Evolutionary conservation across 1,140 invertebrate genomes (phyloP).

Genomic region (Tigriopus japonicus): DNA sequence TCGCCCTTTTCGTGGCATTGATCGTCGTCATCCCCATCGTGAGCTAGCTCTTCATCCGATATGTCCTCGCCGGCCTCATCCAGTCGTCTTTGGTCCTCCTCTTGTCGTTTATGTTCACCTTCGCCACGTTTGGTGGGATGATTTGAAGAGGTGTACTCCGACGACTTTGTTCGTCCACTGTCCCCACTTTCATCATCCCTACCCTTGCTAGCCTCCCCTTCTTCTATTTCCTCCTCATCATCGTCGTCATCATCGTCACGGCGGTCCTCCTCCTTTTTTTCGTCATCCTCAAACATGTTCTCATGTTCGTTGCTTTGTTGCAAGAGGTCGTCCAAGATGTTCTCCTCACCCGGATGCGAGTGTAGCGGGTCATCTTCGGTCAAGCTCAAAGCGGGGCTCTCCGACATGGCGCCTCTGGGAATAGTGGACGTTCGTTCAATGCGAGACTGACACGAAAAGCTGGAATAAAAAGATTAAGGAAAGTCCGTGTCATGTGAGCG

Average conservation of each 20-base stretch:
- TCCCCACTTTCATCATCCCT: neutral
- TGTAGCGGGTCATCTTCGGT: too few relatives aligned
- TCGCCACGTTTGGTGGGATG: neutral
- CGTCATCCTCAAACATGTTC: conserved; percentile 9
- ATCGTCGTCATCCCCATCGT: neutral
- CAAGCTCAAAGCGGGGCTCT: too few relatives aligned
- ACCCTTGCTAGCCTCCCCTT: neutral
- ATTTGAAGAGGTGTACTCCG: too few relatives aligned
- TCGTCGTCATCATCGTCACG: neutral
- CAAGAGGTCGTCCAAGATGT: conserved; percentile 8
- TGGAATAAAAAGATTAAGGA: too few relatives aligned
- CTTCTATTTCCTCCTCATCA: neutral
- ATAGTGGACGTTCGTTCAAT: too few relatives aligned
- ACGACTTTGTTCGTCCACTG: too few relatives aligned
- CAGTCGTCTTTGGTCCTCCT: too few relatives aligned
- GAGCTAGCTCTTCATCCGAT: neutral
- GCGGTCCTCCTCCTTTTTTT: neutral
- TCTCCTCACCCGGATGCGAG: neutral
- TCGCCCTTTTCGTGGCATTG: neutral
- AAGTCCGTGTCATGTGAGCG: too few relatives aligned
- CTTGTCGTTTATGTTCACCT: too few relatives aligned
- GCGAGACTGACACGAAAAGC: too few relatives aligned
- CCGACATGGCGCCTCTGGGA: too few relatives aligned
- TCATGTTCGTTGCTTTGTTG: neutral
- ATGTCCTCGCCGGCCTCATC: neutral